These are phyloP conservation scores for Oreochromis spilurus DNA, from an alignment of 2,113 vertebrate genomes.

Conservation along the genomic window DNA sequence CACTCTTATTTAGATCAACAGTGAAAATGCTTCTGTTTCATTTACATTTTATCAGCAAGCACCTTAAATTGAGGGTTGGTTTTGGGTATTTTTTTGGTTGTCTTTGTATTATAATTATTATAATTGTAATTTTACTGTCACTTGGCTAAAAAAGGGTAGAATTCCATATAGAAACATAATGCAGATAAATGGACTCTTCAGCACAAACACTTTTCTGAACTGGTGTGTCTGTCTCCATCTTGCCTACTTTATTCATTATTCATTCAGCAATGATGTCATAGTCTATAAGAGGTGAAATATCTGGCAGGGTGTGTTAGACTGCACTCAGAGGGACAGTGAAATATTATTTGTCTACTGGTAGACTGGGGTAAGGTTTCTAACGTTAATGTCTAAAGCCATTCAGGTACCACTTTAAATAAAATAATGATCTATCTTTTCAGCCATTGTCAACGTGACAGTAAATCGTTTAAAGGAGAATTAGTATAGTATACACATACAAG, in stretches of 20 bases:
- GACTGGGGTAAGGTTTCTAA: background rate
- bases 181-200: background rate
- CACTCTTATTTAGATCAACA: background rate
- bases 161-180: background rate
- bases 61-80: background rate
- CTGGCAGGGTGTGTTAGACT: constrained; percentile 32
- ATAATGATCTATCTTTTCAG: background rate
- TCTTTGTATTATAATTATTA: background rate
- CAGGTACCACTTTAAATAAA: background rate
- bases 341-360: background rate
- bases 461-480: background rate
- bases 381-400: background rate
- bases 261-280: constrained; percentile 54
- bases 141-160: background rate
- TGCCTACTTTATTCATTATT: constrained; percentile 53
- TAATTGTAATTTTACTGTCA: background rate
- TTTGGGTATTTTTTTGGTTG: background rate
- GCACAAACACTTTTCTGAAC: background rate
- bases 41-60: background rate
- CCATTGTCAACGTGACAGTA: background rate
- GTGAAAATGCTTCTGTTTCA: background rate
- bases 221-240: constrained; percentile 12
- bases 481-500: background rate
- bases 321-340: background rate
- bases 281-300: constrained; percentile 30